Evolutionary conservation across 2,797 vertebrate species (phyloP), one percentile per base, ranked within the genome.

Genomic region (Melanitta fusca): DNA sequence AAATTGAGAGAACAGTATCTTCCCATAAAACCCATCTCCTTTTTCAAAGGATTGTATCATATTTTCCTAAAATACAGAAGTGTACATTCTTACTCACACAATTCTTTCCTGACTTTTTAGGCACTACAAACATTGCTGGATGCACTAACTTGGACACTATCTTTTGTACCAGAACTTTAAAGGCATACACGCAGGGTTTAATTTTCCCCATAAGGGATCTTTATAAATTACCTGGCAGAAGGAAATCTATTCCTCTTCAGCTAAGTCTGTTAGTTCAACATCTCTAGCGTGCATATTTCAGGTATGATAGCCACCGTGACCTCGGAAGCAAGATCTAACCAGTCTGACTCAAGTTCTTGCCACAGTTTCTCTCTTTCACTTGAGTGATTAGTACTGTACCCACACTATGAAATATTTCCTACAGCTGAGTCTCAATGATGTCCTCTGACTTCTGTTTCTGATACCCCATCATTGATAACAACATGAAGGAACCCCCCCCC

Each of bases 41-140:
- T 97, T 83, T 80, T 49, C 36, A 85, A 69, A 68, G 30, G 53
- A 11, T 15, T 71, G 19, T 11, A 72, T 68, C 73, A 61, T 32
- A 78, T 85, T 95, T 95, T 79, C 36, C 47, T 18, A 93, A 92
- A 91, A 77, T 88, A 73, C 22, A 7, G 83, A 58, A 80, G 32
- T 4, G 61, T 30, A 89, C 30, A 49, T 43, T 77, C 43, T 87
- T n/a, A 77, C 71, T 56, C 13, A 92, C 34, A 45, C 30, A 93
- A 78, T 61, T 92, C 47, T 71, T 72, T 39, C 27, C 65, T 51
- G 43, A 38, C 28, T 94, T 88, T 39, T 24, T 53, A 91, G 51
- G 43, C 36, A 81, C 62, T 83, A 51, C 45, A 89, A 87, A 54
- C 24, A 64, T 66, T 62, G 86, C 6, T 84, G 43, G 12, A 7